Conservation (phyloP, 2,797 vertebrate genomes). For the Knipowitschia caucasica region DNA sequence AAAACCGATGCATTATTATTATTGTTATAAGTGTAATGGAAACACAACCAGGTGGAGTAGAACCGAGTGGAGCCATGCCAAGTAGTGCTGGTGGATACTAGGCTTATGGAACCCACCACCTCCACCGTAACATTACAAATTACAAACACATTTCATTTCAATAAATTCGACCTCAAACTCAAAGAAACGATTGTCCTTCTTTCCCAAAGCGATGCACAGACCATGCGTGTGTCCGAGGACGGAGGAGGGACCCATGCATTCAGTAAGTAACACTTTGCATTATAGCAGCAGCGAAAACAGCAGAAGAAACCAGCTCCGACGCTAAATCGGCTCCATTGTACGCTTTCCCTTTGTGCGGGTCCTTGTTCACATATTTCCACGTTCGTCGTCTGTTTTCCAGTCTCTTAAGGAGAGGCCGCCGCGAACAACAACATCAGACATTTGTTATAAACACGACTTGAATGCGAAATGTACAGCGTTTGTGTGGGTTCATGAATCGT, state of each 20-base stretch:
- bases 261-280: slow-evolving; percentile 79
- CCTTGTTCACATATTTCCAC: slow-evolving; percentile 39
- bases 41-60: too few relatives aligned
- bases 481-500: too few relatives aligned
- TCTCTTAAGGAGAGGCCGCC: slow-evolving; percentile 13
- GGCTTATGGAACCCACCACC: too few relatives aligned
- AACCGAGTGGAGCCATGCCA: too few relatives aligned
- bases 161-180: slow-evolving; percentile 14
- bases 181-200: slow-evolving; percentile 60
- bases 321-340: slow-evolving; percentile 20
- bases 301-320: slow-evolving; percentile 33
- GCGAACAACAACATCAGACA: not conserved
- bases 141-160: slow-evolving; percentile 15
- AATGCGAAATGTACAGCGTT: not conserved
- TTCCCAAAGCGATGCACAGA: slow-evolving; percentile 33
- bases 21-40: too few relatives aligned
- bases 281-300: slow-evolving; percentile 64
- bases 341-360: slow-evolving; percentile 10
- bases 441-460: not conserved
- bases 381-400: slow-evolving; percentile 25
- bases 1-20: too few relatives aligned
- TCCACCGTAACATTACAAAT: not conserved
- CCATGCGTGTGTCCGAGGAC: slow-evolving; percentile 53
- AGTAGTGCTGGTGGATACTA: too few relatives aligned
- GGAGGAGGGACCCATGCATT: slow-evolving; percentile 70